Evolutionary conservation across 2,797 vertebrate species (phyloP).

Genomic region (Smutsia gigantea): DNA sequence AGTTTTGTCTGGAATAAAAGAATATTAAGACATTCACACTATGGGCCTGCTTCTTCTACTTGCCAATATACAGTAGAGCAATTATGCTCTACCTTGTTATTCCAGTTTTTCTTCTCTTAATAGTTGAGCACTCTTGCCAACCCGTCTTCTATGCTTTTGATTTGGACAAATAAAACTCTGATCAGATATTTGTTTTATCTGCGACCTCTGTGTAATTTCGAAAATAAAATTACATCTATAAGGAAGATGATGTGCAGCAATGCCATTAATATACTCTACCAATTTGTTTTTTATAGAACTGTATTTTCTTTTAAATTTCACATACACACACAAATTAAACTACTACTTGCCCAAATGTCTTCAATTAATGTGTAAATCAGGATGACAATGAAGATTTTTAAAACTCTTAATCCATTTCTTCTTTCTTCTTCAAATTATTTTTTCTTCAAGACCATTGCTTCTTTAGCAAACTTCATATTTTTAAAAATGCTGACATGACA

Average conservation of each 20-base stretch:
- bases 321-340: conserved; percentile 14
- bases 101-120: conserved; percentile 29
- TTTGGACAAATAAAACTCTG: conserved; percentile 46
- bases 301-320: conserved; percentile 48
- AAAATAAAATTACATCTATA: conserved; percentile 42
- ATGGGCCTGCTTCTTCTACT: background rate
- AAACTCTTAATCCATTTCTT: conserved; percentile 39
- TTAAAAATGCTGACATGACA: background rate
- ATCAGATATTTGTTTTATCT: conserved; percentile 50
- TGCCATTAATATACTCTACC: conserved; percentile 12
- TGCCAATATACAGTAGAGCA: conserved; percentile 1
- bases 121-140: conserved; percentile 12
- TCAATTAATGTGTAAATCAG: conserved; percentile 37
- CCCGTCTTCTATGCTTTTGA: conserved; percentile 5
- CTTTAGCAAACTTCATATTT: conserved; percentile 8
- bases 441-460: background rate
- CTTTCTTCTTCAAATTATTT: background rate
- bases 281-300: background rate
- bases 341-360: conserved; percentile 25
- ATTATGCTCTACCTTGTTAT: background rate
- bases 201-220: conserved; percentile 18
- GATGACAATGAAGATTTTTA: conserved; percentile 30
- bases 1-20: conserved; percentile 21
- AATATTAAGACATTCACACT: background rate
- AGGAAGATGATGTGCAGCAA: background rate